Percentiles rank a stretch among this genome's conserved stretches.
phyloP scores from a whole-genome alignment of 2,888 invertebrate genomes.

The Notocelia uddmanniana region DNA sequence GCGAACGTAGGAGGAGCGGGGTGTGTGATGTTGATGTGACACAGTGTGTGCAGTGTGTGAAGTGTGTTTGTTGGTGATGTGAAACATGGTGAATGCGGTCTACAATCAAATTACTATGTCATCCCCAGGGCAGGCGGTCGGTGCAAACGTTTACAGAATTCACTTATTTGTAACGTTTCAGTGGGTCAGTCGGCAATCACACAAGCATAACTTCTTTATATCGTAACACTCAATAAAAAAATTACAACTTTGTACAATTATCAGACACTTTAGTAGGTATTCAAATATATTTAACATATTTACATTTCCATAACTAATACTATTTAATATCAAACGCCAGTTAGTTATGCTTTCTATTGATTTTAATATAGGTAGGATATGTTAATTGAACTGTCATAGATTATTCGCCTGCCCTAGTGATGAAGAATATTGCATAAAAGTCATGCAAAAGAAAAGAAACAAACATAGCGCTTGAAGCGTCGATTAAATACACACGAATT shows the following conservation, averaged over 20 bases:
- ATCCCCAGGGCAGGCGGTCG: constrained; percentile 10
- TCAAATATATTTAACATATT: constrained; percentile 1
- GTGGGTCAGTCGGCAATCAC: background rate
- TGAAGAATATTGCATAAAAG: background rate
- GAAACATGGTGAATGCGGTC: background rate
- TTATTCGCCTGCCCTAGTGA: background rate
- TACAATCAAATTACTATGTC: background rate
- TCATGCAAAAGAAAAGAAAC: background rate
- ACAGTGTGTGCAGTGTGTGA: constrained; percentile 12
- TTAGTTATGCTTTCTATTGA: background rate
- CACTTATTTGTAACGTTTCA: background rate
- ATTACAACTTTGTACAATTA: background rate
- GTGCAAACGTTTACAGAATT: background rate
- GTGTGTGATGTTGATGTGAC: background rate
- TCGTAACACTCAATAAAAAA: background rate
- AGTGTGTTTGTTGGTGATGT: background rate
- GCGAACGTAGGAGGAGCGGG: background rate
- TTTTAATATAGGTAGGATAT: background rate
- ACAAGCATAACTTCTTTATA: background rate
- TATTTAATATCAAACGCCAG: background rate
- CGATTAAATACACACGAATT: constrained; percentile 2
- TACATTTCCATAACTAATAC: background rate
- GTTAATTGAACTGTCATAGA: background rate
- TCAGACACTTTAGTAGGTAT: background rate
- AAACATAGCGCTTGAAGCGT: background rate